These are phyloP conservation scores for Laterallus jamaicensis DNA, from an alignment of 2,113 vertebrate genomes.

Conservation along the genomic window DNA sequence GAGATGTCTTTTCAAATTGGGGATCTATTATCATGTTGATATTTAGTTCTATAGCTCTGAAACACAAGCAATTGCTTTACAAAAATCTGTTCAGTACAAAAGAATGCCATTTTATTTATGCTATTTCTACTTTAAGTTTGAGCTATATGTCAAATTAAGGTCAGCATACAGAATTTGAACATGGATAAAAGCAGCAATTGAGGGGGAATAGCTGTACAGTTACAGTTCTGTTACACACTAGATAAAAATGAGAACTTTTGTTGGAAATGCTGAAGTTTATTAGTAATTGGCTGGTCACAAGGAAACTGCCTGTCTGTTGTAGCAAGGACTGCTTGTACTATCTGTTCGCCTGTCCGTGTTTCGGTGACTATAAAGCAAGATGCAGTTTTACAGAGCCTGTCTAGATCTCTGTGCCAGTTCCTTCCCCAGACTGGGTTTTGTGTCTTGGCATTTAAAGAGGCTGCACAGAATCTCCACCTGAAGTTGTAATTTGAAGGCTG, in stretches of 20 bases:
- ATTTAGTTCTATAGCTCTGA: not conserved
- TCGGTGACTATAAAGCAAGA: not conserved
- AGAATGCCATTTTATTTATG: not conserved
- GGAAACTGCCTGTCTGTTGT: fast-evolving
- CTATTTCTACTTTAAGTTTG: not conserved
- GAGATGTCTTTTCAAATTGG: not conserved
- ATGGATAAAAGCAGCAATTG: not conserved
- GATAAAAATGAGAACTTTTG: not conserved
- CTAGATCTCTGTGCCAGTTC: not conserved
- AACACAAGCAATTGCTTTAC: not conserved
- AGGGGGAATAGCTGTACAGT: not conserved
- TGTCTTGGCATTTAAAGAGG: not conserved
- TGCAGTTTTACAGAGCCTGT: not conserved
- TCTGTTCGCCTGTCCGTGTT: not conserved
- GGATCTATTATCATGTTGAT: not conserved
- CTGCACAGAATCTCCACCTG: not conserved
- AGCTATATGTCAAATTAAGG: not conserved
- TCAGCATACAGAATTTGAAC: not conserved
- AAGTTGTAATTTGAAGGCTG: not conserved
- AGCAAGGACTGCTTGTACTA: not conserved
- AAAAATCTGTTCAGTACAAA: not conserved
- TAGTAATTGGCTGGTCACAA: not conserved
- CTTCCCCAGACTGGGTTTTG: not conserved
- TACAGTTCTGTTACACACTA: not conserved
- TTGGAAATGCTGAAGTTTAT: not conserved